phyloP scores from a whole-genome alignment of 53 echinoderm and acorn worm species.

The Crossaster papposus region DNA sequence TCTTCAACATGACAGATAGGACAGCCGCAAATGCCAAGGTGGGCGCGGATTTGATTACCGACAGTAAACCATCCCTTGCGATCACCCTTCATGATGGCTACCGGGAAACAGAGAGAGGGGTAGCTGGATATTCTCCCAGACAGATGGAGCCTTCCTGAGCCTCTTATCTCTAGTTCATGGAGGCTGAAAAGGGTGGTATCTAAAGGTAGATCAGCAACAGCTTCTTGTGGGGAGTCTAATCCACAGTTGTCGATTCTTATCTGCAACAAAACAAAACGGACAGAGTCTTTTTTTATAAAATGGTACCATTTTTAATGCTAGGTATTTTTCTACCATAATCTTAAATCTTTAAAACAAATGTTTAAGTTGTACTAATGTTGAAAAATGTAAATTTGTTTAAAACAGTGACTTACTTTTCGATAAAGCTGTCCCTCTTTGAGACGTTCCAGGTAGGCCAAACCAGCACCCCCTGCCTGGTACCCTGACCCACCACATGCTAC shows the following conservation, averaged over 20 bases:
- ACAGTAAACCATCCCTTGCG: constrained; percentile 59
- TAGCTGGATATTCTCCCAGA: constrained; percentile 31
- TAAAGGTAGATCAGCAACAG: constrained; percentile 31
- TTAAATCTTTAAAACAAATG: not conserved
- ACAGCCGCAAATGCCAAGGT: constrained; percentile 65
- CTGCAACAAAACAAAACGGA: constrained; percentile 50
- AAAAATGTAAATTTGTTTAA: not conserved
- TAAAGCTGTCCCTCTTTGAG: constrained; percentile 44
- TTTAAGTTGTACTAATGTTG: not conserved
- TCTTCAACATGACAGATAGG: constrained; percentile 64
- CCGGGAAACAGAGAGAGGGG: constrained; percentile 55
- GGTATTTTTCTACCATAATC: not conserved
- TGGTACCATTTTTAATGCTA: not conserved
- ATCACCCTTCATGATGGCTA: constrained; percentile 58
- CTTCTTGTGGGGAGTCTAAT: constrained; percentile 59
- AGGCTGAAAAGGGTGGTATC: constrained; percentile 64
- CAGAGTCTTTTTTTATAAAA: not conserved
- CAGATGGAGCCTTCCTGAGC: constrained; percentile 44
- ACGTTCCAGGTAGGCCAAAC: constrained; percentile 60
- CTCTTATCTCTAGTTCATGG: constrained; percentile 65
- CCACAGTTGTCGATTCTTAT: constrained; percentile 74
- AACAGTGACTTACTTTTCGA: constrained; percentile 52
- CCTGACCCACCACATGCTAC: constrained; percentile 77
- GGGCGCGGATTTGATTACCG: constrained; percentile 46
- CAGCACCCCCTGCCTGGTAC: constrained; percentile 80